Base-by-base conservation (phyloP, 2,797 vertebrate genomes). In the Peromyscus attwateri region DNA sequence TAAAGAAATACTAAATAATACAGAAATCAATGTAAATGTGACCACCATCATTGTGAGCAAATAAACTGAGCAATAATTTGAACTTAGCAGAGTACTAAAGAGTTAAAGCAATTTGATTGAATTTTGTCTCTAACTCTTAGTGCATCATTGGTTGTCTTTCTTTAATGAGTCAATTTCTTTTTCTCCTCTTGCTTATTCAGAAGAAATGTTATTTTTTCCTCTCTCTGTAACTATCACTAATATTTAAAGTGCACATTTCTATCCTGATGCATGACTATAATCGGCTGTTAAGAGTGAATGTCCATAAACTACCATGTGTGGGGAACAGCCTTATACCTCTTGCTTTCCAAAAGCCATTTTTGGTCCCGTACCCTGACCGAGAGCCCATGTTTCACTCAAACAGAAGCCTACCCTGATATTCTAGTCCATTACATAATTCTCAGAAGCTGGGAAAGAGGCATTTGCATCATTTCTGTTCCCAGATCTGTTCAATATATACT, bases 401-500 rank as follows among this genome's bases (percentile, higher is more conserved):
- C 93, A 96, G 91, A 95, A 97, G 93, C 94, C 94, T 96, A 92
- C 83, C 96, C 93, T 97, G 91, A 97, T 97, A 97, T 98, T 97
- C 97, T 96, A 89, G 97, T 97, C 95, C 96, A 97, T 98, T 98
- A 97, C 97, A 98, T 98, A 97, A 98, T 97, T 98, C 97, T 97
- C 96, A 97, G 97, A 97, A 97, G 89, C 97, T 97, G 92, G 96
- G 95, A 97, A 96, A 97, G 97, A 97, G 94, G 92, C 97, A 97
- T 98, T 98, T 98, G 97, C 97, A 97, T 98, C 97, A 97, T 98
- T 97, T 98, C 97, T 98, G 97, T 98, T 98, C 97, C 97, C 97
- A 98, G 97, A 98, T 97, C 97, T 98, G 97, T 98, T 98, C 97
- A 97, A 97, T 97, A 98, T 98, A 97, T 97, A 97, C 98, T 97